A percentile compares a stretch with the other conserved stretches of the same genome.
Evolutionary conservation across 2,888 invertebrate species (phyloP).

Genomic region (Dryococelus australis): DNA sequence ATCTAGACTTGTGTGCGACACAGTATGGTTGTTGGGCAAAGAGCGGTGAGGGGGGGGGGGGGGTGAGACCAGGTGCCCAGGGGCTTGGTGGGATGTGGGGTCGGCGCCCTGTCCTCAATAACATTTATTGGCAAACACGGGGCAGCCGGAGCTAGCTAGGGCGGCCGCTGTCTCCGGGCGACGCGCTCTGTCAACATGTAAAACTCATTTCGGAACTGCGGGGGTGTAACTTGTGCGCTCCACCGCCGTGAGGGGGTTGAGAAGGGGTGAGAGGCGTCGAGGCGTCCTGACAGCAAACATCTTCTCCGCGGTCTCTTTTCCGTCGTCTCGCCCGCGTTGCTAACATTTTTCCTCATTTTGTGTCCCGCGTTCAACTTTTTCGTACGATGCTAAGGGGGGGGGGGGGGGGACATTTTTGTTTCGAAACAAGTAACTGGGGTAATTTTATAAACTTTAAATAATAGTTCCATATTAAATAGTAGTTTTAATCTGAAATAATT

Average conservation of each 20-base stretch:
- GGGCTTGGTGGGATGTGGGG: constrained; percentile 12
- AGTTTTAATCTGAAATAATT: too few relatives aligned
- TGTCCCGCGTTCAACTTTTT: not conserved
- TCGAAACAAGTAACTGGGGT: too few relatives aligned
- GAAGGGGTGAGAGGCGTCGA: constrained; percentile 18
- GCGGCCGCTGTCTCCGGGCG: not conserved
- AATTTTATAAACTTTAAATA: too few relatives aligned
- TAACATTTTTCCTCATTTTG: not conserved
- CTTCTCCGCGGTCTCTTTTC: not conserved
- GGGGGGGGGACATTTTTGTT: too few relatives aligned
- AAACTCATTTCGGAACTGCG: constrained; percentile 48
- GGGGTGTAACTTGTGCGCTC: constrained; percentile 29
- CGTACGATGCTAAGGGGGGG: too few relatives aligned
- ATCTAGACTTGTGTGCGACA: too few relatives aligned
- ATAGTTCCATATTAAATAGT: too few relatives aligned
- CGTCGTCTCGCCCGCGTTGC: constrained; percentile 13
- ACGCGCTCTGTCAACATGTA: constrained; percentile 45
- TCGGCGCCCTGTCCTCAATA: constrained; percentile 38
- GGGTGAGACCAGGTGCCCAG: not conserved
- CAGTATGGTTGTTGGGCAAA: not conserved
- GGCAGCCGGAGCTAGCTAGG: not conserved
- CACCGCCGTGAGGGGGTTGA: not conserved
- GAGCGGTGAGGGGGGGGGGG: not conserved
- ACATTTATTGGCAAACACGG: constrained; percentile 47
- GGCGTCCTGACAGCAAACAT: not conserved